These are phyloP conservation scores for Xiphophorus couchianus DNA, from an alignment of 2,113 vertebrate genomes.

Conservation along the genomic window DNA sequence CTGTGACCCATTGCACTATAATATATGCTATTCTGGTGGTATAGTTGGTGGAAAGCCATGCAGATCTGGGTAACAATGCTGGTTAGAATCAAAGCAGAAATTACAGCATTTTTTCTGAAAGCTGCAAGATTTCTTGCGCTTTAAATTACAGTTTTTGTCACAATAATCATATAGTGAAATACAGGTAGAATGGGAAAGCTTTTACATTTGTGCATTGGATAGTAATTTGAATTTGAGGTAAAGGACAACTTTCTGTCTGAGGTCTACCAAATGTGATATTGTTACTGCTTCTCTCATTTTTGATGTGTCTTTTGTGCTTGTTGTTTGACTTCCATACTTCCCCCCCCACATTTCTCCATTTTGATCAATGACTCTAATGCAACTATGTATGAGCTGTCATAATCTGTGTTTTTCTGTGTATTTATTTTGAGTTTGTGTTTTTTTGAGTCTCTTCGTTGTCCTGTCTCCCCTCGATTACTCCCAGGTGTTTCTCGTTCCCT, in stretches of 20 bases:
- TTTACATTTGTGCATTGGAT: not conserved
- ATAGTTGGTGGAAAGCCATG: not conserved
- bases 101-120: not conserved
- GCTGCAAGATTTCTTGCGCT: not conserved
- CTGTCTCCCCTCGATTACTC: too few relatives aligned
- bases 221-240: not conserved
- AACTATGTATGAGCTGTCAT: not conserved
- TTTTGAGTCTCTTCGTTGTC: too few relatives aligned
- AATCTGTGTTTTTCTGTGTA: too few relatives aligned
- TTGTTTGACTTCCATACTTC: not conserved
- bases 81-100: not conserved
- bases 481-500: too few relatives aligned
- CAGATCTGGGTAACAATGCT: not conserved
- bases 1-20: not conserved
- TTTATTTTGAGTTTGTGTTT: too few relatives aligned
- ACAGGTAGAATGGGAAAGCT: not conserved
- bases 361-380: not conserved
- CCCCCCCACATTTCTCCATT: not conserved
- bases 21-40: not conserved
- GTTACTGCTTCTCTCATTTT: not conserved
- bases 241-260: not conserved
- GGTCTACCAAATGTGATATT: not conserved
- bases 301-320: not conserved
- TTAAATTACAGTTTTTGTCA: not conserved
- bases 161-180: not conserved